Conservation (phyloP, 2,888 invertebrate species). For the Laspeyria flexula region DNA sequence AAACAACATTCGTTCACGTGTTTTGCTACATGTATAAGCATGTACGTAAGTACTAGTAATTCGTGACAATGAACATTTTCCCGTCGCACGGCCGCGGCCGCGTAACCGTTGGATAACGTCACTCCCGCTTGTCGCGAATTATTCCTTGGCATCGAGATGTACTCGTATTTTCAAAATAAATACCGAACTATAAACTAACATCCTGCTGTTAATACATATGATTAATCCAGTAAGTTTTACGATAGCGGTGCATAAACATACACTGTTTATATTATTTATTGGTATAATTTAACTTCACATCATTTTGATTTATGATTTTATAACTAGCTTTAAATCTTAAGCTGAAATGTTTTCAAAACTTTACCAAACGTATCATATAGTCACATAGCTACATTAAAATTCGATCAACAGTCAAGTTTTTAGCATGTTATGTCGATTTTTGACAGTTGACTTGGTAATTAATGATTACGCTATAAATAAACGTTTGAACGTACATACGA, state of each 20-base stretch:
- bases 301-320: slow-evolving; percentile 36
- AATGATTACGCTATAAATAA: slow-evolving; percentile 24
- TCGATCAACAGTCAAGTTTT: slow-evolving; percentile 17
- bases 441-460: slow-evolving; percentile 38
- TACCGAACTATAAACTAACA: slow-evolving; percentile 43
- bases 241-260: slow-evolving; percentile 16
- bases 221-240: slow-evolving; percentile 44
- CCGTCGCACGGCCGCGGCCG: background rate
- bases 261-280: slow-evolving; percentile 27
- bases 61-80: slow-evolving; percentile 16
- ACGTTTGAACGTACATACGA: slow-evolving; percentile 3
- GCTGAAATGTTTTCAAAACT: slow-evolving; percentile 21
- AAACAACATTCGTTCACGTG: too few species aligned
- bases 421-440: slow-evolving; percentile 22
- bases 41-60: too few species aligned
- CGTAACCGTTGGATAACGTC: slow-evolving; percentile 6
- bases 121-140: slow-evolving; percentile 18
- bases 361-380: too few species aligned
- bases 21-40: too few species aligned
- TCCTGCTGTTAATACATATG: slow-evolving; percentile 50
- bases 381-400: slow-evolving; percentile 12
- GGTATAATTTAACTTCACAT: slow-evolving; percentile 25
- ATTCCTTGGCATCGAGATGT: slow-evolving; percentile 42
- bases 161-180: slow-evolving; percentile 50
- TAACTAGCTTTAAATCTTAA: slow-evolving; percentile 30